Evolutionary conservation across 2,888 invertebrate species (phyloP).

Genomic region (Heliconius ismenius): DNA sequence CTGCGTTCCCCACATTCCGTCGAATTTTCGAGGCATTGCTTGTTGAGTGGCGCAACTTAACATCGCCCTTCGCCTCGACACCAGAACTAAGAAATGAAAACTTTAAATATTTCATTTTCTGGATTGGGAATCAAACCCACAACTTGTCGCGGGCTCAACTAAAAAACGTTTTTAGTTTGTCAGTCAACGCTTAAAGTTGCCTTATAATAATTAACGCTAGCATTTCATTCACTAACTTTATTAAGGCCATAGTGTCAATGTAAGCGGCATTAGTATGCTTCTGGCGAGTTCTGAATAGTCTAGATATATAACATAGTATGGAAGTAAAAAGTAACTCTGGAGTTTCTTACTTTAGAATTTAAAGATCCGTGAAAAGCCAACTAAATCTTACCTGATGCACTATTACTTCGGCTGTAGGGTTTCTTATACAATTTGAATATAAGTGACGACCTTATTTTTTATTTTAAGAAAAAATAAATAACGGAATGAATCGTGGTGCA

Average conservation of each 20-base stretch:
- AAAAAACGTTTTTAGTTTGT: no score
- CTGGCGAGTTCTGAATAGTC: not conserved
- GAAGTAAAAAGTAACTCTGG: not conserved
- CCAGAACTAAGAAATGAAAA: no score
- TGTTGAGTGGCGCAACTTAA: no score
- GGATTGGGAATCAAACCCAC: no score
- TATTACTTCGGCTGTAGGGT: not conserved
- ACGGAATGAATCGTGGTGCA: no score
- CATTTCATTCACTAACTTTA: not conserved
- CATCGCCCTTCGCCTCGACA: no score
- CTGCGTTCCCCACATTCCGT: no score
- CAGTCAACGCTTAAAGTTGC: not conserved
- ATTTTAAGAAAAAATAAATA: not conserved
- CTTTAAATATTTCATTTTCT: no score
- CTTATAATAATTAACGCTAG: not conserved
- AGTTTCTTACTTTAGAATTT: not conserved
- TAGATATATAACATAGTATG: no score
- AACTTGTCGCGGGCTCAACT: no score
- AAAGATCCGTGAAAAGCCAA: conserved; percentile 1
- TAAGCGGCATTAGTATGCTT: conserved; percentile 11
- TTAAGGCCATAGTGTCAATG: conserved; percentile 1
- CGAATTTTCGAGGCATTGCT: no score
- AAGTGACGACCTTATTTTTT: not conserved
- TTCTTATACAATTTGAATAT: not conserved
- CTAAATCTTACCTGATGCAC: not conserved